phyloP scores from a whole-genome alignment of 2,888 invertebrate species.

The Troides aeacus region DNA sequence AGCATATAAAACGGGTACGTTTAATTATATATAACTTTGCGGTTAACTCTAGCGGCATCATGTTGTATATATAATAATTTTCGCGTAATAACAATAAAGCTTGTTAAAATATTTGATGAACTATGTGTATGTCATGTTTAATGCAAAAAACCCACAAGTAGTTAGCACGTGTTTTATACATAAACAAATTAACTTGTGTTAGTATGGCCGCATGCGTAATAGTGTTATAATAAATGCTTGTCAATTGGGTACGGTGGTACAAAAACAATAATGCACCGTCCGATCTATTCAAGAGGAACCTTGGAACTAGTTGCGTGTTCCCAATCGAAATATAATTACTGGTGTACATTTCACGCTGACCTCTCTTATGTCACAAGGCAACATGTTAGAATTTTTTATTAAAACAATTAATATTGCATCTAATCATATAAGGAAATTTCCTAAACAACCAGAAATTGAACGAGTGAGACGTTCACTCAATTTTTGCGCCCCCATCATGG shows the following conservation, averaged over 20 bases:
- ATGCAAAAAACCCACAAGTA: neutral
- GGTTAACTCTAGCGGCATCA: neutral
- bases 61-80: neutral
- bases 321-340: conserved; percentile 31
- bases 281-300: conserved; percentile 20
- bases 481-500: too few relatives aligned
- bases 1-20: neutral
- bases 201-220: conserved; percentile 9
- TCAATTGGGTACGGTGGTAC: conserved; percentile 12
- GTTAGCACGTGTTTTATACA: conserved; percentile 10
- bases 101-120: neutral
- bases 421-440: neutral
- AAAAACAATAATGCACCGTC: conserved; percentile 27
- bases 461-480: too few relatives aligned
- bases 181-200: conserved; percentile 16
- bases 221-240: conserved; percentile 22
- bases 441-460: too few relatives aligned
- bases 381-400: conserved; percentile 12
- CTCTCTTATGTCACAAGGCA: conserved; percentile 27
- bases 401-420: conserved; percentile 16
- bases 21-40: neutral
- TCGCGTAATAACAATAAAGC: neutral
- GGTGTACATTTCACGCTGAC: conserved; percentile 27
- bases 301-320: conserved; percentile 22
- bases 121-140: too few relatives aligned